A percentile compares a stretch with the other conserved stretches of the same genome.
Evolutionary conservation across 2,797 vertebrate species (phyloP).

Genomic region (Xenopus petersii): DNA sequence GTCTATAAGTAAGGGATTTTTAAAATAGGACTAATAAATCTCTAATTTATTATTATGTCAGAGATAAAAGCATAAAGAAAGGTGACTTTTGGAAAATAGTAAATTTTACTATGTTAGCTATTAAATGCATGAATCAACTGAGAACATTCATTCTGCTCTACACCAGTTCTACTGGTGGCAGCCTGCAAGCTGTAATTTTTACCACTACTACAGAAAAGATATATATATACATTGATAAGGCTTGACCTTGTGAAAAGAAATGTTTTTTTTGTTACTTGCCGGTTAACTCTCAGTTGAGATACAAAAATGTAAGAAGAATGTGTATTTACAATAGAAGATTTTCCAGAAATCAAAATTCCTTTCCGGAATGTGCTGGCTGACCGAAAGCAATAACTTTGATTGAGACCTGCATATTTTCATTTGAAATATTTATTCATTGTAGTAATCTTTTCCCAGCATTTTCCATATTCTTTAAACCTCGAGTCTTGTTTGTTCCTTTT

Average conservation of each 20-base stretch:
- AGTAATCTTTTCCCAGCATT: constrained; percentile 35
- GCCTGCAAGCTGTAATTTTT: not conserved
- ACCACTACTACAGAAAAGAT: not conserved
- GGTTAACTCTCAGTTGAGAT: not conserved
- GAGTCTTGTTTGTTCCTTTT: not conserved
- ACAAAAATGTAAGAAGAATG: not conserved
- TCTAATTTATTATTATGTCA: not conserved
- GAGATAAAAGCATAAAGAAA: constrained; percentile 1
- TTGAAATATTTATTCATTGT: constrained; percentile 43
- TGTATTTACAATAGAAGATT: constrained; percentile 7
- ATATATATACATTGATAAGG: not conserved
- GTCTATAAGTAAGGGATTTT: too few relatives aligned
- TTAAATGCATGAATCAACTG: constrained; percentile 25
- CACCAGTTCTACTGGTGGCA: constrained; percentile 3
- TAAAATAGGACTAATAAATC: too few relatives aligned
- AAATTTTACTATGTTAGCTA: constrained; percentile 18
- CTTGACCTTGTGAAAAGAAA: constrained; percentile 20
- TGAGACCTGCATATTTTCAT: constrained; percentile 23
- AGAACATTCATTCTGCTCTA: constrained; percentile 8
- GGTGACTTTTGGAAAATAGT: constrained; percentile 20
- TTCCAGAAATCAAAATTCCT: constrained; percentile 31
- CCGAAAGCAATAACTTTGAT: constrained; percentile 25
- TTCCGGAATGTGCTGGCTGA: constrained; percentile 25
- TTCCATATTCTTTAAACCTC: constrained; percentile 27
- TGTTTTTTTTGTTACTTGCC: not conserved